Percentiles rank a stretch among this genome's conserved stretches.
Conservation (phyloP, 2,797 vertebrate genomes). For the Sciurus vulgaris region DNA sequence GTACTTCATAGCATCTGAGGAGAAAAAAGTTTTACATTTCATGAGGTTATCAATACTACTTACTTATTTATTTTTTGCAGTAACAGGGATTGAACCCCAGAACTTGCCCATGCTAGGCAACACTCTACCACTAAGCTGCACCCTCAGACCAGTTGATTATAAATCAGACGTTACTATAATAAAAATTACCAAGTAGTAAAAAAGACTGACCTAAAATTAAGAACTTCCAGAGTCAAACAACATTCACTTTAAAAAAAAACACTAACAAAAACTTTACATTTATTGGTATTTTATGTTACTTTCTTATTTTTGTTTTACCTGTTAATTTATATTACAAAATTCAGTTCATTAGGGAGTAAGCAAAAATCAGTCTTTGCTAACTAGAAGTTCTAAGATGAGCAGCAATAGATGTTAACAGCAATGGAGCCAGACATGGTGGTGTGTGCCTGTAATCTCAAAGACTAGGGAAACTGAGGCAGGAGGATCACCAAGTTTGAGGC, state of each 20-base stretch:
- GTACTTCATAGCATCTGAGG: constrained; percentile 97
- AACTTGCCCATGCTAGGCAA: not conserved
- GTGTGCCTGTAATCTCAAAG: not conserved
- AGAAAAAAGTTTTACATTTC: constrained; percentile 57
- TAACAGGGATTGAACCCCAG: not conserved
- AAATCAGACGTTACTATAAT: not conserved
- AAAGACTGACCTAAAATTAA: not conserved
- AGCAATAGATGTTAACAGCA: not conserved
- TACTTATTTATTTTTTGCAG: not conserved
- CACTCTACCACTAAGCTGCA: not conserved
- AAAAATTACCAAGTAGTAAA: not conserved
- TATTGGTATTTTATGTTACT: not conserved
- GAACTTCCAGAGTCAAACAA: not conserved
- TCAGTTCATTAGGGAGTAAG: not conserved
- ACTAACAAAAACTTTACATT: not conserved
- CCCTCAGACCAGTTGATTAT: not conserved
- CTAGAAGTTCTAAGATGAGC: not conserved
- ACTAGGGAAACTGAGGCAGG: not conserved
- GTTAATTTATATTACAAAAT: not conserved
- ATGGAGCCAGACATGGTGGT: not conserved
- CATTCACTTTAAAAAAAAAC: constrained; percentile 35
- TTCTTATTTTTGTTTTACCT: not conserved
- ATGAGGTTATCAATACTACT: not conserved
- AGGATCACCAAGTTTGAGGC: not conserved
- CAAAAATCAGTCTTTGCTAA: not conserved